These are phyloP conservation scores for Heliopora coerulea DNA, from an alignment of 92 coral and sea anemone genomes.

Conservation along the genomic window DNA sequence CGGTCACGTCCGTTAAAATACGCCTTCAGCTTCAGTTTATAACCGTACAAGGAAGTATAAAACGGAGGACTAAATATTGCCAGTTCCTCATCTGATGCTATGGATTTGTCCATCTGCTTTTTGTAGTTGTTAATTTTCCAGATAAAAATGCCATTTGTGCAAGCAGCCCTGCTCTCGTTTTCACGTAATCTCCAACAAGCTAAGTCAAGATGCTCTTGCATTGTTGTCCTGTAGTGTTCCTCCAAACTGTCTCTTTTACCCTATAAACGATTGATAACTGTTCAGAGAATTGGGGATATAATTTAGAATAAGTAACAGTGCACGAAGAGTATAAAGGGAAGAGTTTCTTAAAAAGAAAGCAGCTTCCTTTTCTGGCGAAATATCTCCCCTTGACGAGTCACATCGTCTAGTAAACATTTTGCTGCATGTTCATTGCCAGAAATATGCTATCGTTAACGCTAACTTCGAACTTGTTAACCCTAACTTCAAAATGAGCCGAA, in stretches of 20 bases:
- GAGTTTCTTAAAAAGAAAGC: too few species aligned
- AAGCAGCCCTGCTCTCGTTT: conserved; percentile 91
- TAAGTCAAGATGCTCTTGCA: conserved; percentile 82
- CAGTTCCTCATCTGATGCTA: conserved; percentile 78
- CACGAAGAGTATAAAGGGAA: too few species aligned
- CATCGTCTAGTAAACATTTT: too few species aligned
- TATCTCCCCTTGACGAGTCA: too few species aligned
- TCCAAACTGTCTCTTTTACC: conserved; percentile 83
- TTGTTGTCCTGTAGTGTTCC: conserved; percentile 78
- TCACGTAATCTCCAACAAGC: conserved; percentile 91
- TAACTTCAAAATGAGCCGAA: too few species aligned
- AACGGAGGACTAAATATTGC: conserved; percentile 97
- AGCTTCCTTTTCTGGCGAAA: too few species aligned
- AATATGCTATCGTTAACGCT: too few species aligned
- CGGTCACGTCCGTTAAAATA: conserved; percentile 95
- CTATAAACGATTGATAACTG: conserved; percentile 35
- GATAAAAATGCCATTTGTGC: conserved; percentile 79
- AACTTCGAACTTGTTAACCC: too few species aligned
- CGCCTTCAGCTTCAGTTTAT: conserved; percentile 87
- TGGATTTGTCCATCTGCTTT: conserved; percentile 79
- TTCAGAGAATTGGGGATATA: background rate
- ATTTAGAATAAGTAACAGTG: too few species aligned
- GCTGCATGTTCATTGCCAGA: too few species aligned
- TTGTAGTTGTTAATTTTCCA: conserved; percentile 89
- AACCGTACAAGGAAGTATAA: conserved; percentile 91